phyloP scores from a whole-genome alignment of 2,113 vertebrate genomes.

The Larimichthys polyactis region DNA sequence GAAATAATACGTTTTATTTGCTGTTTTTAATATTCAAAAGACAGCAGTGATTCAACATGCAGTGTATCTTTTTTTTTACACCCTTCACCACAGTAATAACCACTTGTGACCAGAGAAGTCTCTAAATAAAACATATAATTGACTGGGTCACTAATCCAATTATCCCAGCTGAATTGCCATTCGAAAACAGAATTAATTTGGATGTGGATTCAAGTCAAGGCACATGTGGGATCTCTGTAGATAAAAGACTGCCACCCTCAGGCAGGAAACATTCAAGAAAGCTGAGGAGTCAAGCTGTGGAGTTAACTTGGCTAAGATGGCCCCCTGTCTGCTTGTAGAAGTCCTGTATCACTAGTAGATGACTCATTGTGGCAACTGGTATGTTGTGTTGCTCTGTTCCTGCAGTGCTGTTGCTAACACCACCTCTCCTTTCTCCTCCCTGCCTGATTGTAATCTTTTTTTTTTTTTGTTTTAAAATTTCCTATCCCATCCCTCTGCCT shows the following conservation, averaged over 20 bases:
- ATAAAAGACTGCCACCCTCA: conserved; percentile 26
- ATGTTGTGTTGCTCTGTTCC: conserved; percentile 51
- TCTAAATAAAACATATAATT: neutral
- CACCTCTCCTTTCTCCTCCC: conserved; percentile 14
- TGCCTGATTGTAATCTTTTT: neutral
- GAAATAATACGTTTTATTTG: neutral
- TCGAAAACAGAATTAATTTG: neutral
- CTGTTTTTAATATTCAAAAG: neutral
- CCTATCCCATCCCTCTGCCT: too few relatives aligned
- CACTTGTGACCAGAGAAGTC: neutral
- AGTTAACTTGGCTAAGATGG: conserved; percentile 35
- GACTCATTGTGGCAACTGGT: conserved; percentile 59
- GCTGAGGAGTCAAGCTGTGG: conserved; percentile 31
- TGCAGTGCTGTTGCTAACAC: conserved; percentile 41
- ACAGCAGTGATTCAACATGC: neutral
- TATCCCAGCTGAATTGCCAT: neutral
- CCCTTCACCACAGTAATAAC: neutral
- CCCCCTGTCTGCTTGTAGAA: conserved; percentile 52
- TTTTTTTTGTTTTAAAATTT: neutral
- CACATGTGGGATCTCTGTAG: neutral
- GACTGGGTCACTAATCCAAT: neutral
- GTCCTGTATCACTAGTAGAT: conserved; percentile 47
- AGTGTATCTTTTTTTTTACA: neutral
- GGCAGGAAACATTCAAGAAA: conserved; percentile 11
- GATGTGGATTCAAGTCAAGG: conserved; percentile 12